Base-by-base conservation (phyloP, 1,140 invertebrate genomes). In the Oncopodura yosiiana region DNA sequence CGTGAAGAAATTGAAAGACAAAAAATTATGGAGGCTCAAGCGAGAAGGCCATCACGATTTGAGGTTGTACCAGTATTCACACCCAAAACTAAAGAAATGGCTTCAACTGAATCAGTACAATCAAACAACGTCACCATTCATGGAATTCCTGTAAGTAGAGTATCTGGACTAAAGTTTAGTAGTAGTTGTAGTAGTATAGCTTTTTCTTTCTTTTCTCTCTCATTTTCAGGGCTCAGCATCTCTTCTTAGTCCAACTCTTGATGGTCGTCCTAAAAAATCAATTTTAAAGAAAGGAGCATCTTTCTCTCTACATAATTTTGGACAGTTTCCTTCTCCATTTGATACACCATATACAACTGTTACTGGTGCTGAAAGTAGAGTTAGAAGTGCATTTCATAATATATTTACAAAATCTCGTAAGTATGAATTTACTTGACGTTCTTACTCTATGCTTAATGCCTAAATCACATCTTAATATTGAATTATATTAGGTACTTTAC, bases 231-330 rank as follows among this genome's bases (percentile, higher is more conserved):
- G 53, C 18, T 53, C 53, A 3, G 53, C 44, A n/a, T 42, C 49
- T 16, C 27, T 44, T 19, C 49, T 60, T 12, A 56, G 43, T 34
- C 60, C 55, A 4, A n/a, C n/a, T n/a, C n/a, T n/a, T n/a, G 49
- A 43, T 39, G 70, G 58, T 0, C 76, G 79, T 62, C 84, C 84
- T 3, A 82, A 81, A 49, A 93, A 93, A 69, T 92, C 87, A 0
- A 93, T 93, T 66, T 71, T 93, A 39, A 93, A 93, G 73, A 92
- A 92, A 70, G 91, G 87, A 0, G 87, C 90, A 70, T 91, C 86
- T 5, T 91, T 88, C 67, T 91, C 83, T 3, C 66, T 88, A 11
- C 85, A 81, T 62, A 78, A 78, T 34, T 83, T 81, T 67, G 78
- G 77, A 60, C 82, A 82, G 14, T 71, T 75, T 32, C 58, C 55